These are phyloP conservation scores for Bagarius yarrelli DNA, from an alignment of 2,113 vertebrate species.

Conservation along the genomic window DNA sequence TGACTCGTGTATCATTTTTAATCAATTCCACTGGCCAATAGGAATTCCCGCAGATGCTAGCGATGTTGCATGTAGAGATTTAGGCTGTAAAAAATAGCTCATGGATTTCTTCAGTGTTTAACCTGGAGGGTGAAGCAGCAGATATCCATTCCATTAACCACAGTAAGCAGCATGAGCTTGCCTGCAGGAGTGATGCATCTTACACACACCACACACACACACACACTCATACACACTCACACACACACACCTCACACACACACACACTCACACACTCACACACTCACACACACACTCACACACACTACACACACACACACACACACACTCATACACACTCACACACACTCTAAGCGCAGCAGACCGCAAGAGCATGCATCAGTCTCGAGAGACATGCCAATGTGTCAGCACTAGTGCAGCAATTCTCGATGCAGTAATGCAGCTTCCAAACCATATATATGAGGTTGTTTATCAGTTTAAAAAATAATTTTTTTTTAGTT, in stretches of 20 bases:
- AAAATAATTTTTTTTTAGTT: background rate
- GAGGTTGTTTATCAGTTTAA: background rate
- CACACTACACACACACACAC: background rate
- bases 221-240: conserved; percentile 12
- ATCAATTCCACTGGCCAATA: too few species aligned
- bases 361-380: conserved; percentile 13
- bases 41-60: background rate
- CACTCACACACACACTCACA: conserved; percentile 22
- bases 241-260: background rate
- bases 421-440: conserved; percentile 27
- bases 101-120: background rate
- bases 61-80: background rate
- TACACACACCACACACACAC: conserved; percentile 26
- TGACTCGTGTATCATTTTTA: too few species aligned
- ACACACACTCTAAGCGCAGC: background rate
- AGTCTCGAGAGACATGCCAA: conserved; percentile 17
- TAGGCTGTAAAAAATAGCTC: too few species aligned
- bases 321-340: background rate
- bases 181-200: conserved; percentile 31
- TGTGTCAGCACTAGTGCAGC: conserved; percentile 37
- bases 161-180: conserved; percentile 22
- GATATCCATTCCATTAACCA: conserved; percentile 32
- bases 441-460: background rate
- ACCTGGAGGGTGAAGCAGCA: background rate
- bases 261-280: conserved; percentile 11